Evolutionary conservation across 2,888 invertebrate species (phyloP), one percentile per base, ranked within the genome.

Genomic region (Caenorhabditis afra): DNA sequence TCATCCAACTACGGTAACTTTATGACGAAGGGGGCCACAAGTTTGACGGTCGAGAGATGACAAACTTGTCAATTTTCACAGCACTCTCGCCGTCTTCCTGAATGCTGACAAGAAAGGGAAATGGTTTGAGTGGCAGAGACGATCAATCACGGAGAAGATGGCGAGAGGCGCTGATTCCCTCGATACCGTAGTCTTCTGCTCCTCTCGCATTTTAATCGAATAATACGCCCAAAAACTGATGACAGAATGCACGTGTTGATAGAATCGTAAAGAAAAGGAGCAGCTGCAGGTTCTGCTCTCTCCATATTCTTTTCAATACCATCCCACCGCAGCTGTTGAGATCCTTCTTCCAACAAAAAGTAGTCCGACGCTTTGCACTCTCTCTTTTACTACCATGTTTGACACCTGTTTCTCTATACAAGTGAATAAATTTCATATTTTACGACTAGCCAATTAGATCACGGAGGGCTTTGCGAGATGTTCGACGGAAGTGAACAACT

Each of bases 1-100:
- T 74, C 73, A 62, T 64, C 67, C 58, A 11, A 74, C 73, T 79
- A 79, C 79, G 79, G 79, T 79, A 79, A 22, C 58, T 79, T 79
- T 79, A 79, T 79, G 73, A 64, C 44, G 53, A 29, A 7, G 45
- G n/a, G n/a, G n/a, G n/a, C n/a, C n/a, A 23, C 64, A 44, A 44
- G 44, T 44, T 39, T 41, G 45, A n/a, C n/a, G 52, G 12, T 41
- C 41, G 41, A 41, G 55, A 55, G 49, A 50, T 73, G 64, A 64
- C 73, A 65, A 73, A 64, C 73, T 73, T 73, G 73, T 64, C 73
- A 73, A 64, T 58, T 64, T 50, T 73, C 73, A 58, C 73, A 44
- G 73, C 73, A 64, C 58, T 64, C 50, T 18, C n/a, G 35, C n/a
- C 14, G 23, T 18, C 7, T 20, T 44, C 29, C 12, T 7, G 47